Evolutionary conservation across 2,797 vertebrate species (phyloP), one percentile per base, ranked within the genome.

Genomic region (Poeciliopsis paucimaculata): DNA sequence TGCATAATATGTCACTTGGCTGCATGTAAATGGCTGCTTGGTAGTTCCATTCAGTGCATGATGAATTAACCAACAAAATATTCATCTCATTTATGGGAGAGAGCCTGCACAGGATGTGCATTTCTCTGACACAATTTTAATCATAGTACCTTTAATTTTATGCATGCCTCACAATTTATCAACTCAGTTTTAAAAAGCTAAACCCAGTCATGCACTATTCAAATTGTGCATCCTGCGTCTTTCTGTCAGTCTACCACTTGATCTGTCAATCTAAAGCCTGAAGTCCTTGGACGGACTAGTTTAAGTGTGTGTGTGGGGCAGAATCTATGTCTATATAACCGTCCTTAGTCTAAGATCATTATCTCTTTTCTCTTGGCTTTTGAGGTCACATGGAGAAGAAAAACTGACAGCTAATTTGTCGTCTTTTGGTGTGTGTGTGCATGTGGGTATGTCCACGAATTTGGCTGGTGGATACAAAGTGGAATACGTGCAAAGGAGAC

Each of bases 1-100:
- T 86, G 85, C 45, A 28, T 66, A 91, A 87, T 86, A 83, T 84
- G 88, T 91, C 86, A 89, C 83, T 88, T 85, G 76, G 79, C 74
- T 86, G 84, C 86, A 82, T 89, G 83, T 73, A 88, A 87, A 92
- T 88, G 83, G 77, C 77, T 84, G 70, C 77, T 86, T 75, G 41
- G 76, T 90, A 89, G 92, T 93, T 84, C 87, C 85, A 77, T 86
- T 79, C 73, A 85, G 84, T 83, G 77, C 88, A 88, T 88, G 91
- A 94, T 93, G 85, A 94, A 94, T 95, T 82, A 94, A 91, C 87
- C 88, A 92, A 85, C 82, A 83, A 82, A 92, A 86, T 85, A 87
- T 84, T 77, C 72, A 89, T 94, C 92, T 91, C 53, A 77, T 90
- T 91, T 85, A 90, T 83, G 75, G 78, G 78, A 90, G 82, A 90